These are phyloP conservation scores for Anoplius nigerrimus DNA, from an alignment of 2,888 invertebrate species.

Conservation along the genomic window DNA sequence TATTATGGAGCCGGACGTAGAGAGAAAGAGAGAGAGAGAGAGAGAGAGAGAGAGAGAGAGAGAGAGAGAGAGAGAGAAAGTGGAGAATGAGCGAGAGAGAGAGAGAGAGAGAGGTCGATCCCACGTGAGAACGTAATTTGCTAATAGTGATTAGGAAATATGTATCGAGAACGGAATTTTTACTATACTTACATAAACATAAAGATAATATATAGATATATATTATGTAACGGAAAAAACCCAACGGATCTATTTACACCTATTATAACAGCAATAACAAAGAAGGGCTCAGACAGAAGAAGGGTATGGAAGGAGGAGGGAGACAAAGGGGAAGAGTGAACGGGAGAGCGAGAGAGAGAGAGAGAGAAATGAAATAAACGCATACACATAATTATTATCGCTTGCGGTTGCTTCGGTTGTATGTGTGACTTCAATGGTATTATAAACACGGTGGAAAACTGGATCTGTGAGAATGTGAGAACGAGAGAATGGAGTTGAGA, in stretches of 20 bases:
- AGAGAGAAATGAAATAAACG: not conserved
- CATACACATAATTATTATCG: conserved; percentile 23
- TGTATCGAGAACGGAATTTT: conserved; percentile 49
- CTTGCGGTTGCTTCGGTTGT: conserved; percentile 61
- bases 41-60: conserved; percentile 7
- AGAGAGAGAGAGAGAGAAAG: no score
- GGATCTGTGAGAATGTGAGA: conserved; percentile 4
- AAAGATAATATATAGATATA: conserved; percentile 45
- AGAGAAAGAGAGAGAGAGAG: conserved; percentile 8
- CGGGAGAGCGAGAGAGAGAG: not conserved
- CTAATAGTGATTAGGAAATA: conserved; percentile 53
- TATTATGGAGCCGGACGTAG: not conserved
- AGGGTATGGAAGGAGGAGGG: conserved; percentile 8
- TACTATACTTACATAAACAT: conserved; percentile 57
- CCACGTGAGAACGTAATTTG: conserved; percentile 30
- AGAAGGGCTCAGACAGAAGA: no score
- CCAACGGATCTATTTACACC: conserved; percentile 19
- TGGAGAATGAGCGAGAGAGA: conserved; percentile 20
- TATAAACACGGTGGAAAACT: conserved; percentile 13
- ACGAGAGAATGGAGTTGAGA: conserved; percentile 24
- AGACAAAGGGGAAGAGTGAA: conserved; percentile 18
- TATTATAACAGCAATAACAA: not conserved
- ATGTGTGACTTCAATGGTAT: conserved; percentile 18
- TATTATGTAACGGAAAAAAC: conserved; percentile 41
- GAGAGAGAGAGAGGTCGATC: no score